A percentile compares a stretch with the other conserved stretches of the same genome.
These are phyloP conservation scores for Ectropis crepuscularia DNA, from an alignment of 2,888 invertebrate species.

Conservation along the genomic window DNA sequence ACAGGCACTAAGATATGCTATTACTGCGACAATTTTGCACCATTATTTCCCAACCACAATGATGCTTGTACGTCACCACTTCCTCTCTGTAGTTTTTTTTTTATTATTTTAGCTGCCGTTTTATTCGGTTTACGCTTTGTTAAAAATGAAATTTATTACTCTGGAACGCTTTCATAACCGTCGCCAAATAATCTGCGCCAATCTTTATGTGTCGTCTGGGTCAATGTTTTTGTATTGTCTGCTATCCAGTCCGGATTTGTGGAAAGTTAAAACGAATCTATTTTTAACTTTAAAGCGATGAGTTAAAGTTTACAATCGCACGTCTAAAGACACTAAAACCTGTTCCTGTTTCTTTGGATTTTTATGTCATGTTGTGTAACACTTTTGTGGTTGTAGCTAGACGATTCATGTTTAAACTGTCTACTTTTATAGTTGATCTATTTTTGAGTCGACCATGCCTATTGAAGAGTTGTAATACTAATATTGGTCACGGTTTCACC, in stretches of 20 bases:
- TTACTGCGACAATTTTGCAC: constrained; percentile 52
- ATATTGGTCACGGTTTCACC: not conserved
- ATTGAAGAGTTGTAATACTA: not conserved
- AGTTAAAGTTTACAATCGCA: constrained; percentile 22
- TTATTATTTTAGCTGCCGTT: constrained; percentile 20
- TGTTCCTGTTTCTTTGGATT: constrained; percentile 4
- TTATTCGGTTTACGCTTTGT: constrained; percentile 28
- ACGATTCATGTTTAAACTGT: constrained; percentile 8
- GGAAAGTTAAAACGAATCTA: constrained; percentile 7
- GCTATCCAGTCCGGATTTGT: constrained; percentile 16
- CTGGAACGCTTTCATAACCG: constrained; percentile 27
- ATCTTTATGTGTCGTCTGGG: constrained; percentile 36
- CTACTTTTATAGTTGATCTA: constrained; percentile 4
- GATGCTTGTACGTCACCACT: constrained; percentile 43
- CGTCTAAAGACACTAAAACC: constrained; percentile 1
- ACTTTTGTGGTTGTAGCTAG: constrained; percentile 19
- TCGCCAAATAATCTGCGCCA: constrained; percentile 30
- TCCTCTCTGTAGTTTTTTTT: constrained; percentile 43
- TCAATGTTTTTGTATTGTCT: constrained; percentile 34
- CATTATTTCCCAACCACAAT: constrained; percentile 45
- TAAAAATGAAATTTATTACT: constrained; percentile 26
- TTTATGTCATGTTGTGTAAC: constrained; percentile 23
- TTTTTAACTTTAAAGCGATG: constrained; percentile 7
- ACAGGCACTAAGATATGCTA: constrained; percentile 42
- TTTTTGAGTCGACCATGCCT: not conserved